Evolutionary conservation across 2,797 vertebrate genomes (phyloP).

Genomic region (Gorsachius magnificus): DNA sequence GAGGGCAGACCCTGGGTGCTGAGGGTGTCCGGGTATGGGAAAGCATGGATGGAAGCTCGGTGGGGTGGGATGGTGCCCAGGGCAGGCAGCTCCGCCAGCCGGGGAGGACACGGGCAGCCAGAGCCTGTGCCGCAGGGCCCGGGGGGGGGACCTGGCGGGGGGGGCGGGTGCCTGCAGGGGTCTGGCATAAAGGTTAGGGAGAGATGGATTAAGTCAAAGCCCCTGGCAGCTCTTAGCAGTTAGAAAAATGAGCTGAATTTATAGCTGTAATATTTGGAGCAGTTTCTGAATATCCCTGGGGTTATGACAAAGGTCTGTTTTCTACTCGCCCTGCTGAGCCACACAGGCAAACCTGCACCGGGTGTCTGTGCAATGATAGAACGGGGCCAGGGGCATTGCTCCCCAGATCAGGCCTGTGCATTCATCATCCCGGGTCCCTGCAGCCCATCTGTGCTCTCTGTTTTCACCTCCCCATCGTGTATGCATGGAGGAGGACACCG

Average conservation of each 20-base stretch:
- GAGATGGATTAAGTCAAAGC: neutral
- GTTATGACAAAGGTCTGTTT: neutral
- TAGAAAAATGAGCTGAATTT: slow-evolving; percentile 7
- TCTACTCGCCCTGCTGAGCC: neutral
- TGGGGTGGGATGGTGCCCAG: neutral
- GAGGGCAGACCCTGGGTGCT: neutral
- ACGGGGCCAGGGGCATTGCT: accelerated
- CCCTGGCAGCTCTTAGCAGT: neutral
- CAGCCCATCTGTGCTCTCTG: neutral
- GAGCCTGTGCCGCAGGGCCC: neutral
- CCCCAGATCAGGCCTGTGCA: neutral
- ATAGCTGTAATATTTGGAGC: slow-evolving; percentile 26
- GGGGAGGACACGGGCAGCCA: neutral
- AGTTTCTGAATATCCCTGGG: neutral
- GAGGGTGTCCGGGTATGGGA: neutral
- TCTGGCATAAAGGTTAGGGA: neutral
- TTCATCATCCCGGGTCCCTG: neutral
- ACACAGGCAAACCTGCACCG: neutral
- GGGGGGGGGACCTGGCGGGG: neutral
- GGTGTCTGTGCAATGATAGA: neutral
- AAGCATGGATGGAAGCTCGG: accelerated
- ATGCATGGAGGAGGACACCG: accelerated
- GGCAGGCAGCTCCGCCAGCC: neutral
- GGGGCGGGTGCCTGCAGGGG: neutral
- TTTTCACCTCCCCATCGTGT: neutral